These are phyloP conservation scores for Lates calcarifer DNA, from an alignment of 2,113 vertebrate genomes.

Conservation along the genomic window DNA sequence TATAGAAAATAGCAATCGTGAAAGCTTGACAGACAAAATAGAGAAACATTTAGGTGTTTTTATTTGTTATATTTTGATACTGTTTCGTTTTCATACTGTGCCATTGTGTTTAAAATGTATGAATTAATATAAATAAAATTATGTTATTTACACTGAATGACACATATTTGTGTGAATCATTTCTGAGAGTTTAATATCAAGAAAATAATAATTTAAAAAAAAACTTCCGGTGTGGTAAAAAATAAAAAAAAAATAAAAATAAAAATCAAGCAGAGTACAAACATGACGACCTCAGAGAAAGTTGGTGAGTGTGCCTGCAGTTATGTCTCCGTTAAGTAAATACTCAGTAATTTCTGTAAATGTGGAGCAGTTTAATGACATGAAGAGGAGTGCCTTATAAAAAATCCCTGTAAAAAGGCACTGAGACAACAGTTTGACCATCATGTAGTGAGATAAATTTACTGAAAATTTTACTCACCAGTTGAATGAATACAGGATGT, in stretches of 20 bases:
- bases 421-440: no score
- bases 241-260: neutral
- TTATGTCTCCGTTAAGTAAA: no score
- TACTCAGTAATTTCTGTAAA: no score
- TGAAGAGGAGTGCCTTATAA: no score
- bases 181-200: neutral
- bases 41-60: neutral
- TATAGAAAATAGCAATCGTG: neutral
- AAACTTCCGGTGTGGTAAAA: neutral
- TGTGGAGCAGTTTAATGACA: no score
- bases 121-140: constrained; percentile 17
- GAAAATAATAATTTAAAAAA: no score
- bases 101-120: constrained; percentile 9
- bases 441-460: no score
- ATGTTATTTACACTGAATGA: neutral
- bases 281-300: no score
- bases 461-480: no score
- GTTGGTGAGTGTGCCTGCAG: no score
- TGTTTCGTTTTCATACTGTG: neutral
- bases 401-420: no score
- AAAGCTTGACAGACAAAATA: neutral
- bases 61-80: neutral
- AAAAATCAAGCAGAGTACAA: neutral
- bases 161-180: neutral
- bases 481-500: no score